Base-by-base conservation (phyloP, 2,888 invertebrate genomes). In the Selenia dentaria region DNA sequence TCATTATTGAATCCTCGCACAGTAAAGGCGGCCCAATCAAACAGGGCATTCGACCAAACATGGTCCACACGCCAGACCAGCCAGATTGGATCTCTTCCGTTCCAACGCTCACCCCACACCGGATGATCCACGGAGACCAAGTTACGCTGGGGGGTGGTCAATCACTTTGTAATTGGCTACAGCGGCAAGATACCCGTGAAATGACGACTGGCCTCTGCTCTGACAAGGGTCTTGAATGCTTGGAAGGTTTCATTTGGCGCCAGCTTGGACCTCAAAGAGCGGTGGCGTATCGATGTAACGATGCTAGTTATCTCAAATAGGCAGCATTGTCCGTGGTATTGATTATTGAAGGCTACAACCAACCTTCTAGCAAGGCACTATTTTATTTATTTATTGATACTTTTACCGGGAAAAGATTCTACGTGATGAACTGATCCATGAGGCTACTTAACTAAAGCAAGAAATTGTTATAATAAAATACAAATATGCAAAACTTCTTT, bases 91-190 rank as follows among this genome's bases (percentile, higher is more conserved):
- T 54, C 80, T 46, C 37, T 68, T 48, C 35, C 26, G 41, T 49
- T 47, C 47, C 43, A 52, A 57, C 43, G 38, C 22, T 33, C 45
- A 38, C 62, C 51, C 48, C 43, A 52, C 2, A 33, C 41, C 18
- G 35, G 33, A 8, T 41, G 11, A 35, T 13, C 12, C 39, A 37
- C 42, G n/a, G 54, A 58, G 12, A 40, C 73, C 78, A 56, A 14
- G 1, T 4, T 6, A 39, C 5, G 37, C 51, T 74, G 78, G 79
- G 58, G 57, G 56, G 40, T 71, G 79, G 85, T 80, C 85, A 80
- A 82, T 86, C 85, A 83, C 80, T 77, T 74, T 79, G 85, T 86
- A 86, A 87, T 87, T 87, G 86, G 79, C 77, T 79, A 76, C 76
- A 76, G 73, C 63, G 73, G 57, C 73, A 84, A 86, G 87, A 84